These are phyloP conservation scores for Platysternon megacephalum DNA, from an alignment of 2,113 vertebrate genomes.

Conservation along the genomic window DNA sequence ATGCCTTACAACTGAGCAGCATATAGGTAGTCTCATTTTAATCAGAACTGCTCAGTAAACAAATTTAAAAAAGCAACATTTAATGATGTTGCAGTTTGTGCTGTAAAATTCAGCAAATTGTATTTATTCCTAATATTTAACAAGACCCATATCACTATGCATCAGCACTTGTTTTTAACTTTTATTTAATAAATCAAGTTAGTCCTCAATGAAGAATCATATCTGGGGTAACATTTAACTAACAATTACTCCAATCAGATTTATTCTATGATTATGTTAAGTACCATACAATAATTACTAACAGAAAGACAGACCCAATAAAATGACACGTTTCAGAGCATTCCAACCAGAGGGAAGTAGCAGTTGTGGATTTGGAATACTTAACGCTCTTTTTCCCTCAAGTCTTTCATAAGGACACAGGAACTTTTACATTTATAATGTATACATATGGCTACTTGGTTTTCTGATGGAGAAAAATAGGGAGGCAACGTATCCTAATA, in stretches of 20 bases:
- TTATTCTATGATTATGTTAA: background rate
- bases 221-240: background rate
- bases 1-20: background rate
- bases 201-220: background rate
- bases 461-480: background rate
- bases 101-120: conserved; percentile 23
- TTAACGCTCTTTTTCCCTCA: background rate
- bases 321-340: background rate
- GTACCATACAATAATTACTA: background rate
- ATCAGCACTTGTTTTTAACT: background rate
- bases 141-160: too few relatives aligned
- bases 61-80: background rate
- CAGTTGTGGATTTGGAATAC: background rate
- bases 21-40: conserved; percentile 33
- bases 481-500: background rate
- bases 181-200: background rate
- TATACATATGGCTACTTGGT: background rate
- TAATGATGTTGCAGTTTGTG: background rate
- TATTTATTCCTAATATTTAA: too few relatives aligned
- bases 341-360: background rate
- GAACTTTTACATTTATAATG: background rate
- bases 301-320: background rate
- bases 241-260: background rate
- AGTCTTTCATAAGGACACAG: background rate
- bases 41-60: conserved; percentile 23